Percentiles rank a stretch among this genome's conserved stretches.
These are phyloP conservation scores for Anser brachyrhynchus DNA, from an alignment of 2,113 vertebrate genomes.

Conservation along the genomic window DNA sequence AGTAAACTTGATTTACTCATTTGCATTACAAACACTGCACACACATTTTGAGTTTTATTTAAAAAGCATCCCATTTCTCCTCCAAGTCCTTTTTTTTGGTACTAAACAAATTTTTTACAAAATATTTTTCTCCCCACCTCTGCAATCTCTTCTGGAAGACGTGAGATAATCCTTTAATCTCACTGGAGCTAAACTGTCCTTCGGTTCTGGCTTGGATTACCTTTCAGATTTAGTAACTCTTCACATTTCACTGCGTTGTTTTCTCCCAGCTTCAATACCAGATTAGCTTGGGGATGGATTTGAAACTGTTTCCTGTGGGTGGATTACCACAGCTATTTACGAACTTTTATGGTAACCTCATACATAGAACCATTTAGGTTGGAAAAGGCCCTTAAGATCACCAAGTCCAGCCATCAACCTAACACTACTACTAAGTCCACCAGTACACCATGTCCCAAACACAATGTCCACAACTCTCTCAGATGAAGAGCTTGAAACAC, in stretches of 20 bases:
- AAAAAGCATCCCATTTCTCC: background rate
- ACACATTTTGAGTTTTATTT: background rate
- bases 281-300: constrained; percentile 50
- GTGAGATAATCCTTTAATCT: constrained; percentile 36
- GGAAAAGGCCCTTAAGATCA: no score
- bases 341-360: constrained; percentile 54
- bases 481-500: background rate
- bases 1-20: background rate
- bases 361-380: background rate
- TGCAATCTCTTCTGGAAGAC: background rate
- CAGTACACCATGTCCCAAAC: no score
- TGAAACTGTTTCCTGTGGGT: constrained; percentile 54
- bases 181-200: background rate
- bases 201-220: constrained; percentile 39
- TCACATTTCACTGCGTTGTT: background rate
- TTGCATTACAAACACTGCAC: background rate
- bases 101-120: background rate
- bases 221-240: constrained; percentile 51
- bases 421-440: no score
- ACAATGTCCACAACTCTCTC: no score
- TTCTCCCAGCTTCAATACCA: background rate
- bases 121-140: background rate
- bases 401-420: no score
- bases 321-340: constrained; percentile 52
- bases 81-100: background rate